These are phyloP conservation scores for Ophthalmolycus amberensis DNA, from an alignment of 2,113 vertebrate species.

Conservation along the genomic window DNA sequence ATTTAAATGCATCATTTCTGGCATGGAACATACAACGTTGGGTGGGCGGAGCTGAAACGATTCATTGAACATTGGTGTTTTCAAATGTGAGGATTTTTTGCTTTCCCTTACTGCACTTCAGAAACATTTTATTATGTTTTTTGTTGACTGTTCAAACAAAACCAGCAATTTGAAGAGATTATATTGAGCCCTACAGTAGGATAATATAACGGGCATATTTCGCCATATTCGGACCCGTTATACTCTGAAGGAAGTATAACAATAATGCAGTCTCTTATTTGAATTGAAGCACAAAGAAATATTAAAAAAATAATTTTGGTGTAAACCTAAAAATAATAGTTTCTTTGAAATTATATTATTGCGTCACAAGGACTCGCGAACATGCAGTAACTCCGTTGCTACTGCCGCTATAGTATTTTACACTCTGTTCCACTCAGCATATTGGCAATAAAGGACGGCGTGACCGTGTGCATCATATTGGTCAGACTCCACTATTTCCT, in stretches of 20 bases:
- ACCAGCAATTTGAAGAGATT: background rate
- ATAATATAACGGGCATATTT: background rate
- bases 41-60: too few relatives aligned
- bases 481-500: constrained; percentile 12
- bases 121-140: background rate
- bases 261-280: background rate
- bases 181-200: background rate
- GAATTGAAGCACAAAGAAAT: background rate
- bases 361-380: background rate
- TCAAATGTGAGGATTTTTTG: background rate
- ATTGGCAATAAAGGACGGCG: background rate
- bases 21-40: background rate
- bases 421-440: background rate
- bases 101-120: background rate
- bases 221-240: too few relatives aligned
- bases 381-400: background rate
- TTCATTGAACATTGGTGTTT: background rate
- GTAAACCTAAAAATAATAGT: background rate
- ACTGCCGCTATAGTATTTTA: too few relatives aligned
- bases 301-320: background rate
- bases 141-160: background rate
- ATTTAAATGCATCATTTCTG: background rate
- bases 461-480: background rate
- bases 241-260: too few relatives aligned
- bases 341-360: background rate